Evolutionary conservation across 2,113 vertebrate species (phyloP).

Genomic region (Podarcis muralis): DNA sequence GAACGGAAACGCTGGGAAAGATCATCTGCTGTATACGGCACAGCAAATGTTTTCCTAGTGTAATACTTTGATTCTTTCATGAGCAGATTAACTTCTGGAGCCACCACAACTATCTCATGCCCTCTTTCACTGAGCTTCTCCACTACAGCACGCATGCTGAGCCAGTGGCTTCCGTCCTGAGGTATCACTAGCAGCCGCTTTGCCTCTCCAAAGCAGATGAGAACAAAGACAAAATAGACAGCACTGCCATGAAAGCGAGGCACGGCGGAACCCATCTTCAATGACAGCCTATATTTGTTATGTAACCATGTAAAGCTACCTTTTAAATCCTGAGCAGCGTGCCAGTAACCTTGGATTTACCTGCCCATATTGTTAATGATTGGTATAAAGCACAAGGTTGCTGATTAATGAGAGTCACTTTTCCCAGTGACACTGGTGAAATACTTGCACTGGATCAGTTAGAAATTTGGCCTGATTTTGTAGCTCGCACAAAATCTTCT

Average conservation of each 20-base stretch:
- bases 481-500: too few species aligned
- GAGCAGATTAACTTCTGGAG: constrained; percentile 77
- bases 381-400: background rate
- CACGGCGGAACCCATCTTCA: constrained; percentile 15
- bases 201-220: constrained; percentile 3
- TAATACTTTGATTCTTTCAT: constrained; percentile 26
- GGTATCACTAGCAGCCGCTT: constrained; percentile 81
- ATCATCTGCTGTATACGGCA: constrained; percentile 65
- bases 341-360: too few species aligned
- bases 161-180: constrained; percentile 87
- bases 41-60: constrained; percentile 68
- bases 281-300: background rate
- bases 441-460: background rate
- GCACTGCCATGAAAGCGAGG: background rate
- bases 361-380: background rate
- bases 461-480: too few species aligned
- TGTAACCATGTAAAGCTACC: background rate
- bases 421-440: background rate
- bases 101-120: constrained; percentile 78
- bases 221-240: background rate
- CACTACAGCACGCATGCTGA: constrained; percentile 83
- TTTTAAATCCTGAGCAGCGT: background rate
- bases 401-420: background rate
- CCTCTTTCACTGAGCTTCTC: constrained; percentile 77
- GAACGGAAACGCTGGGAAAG: constrained; percentile 25